Base-by-base conservation (phyloP, 2,888 invertebrate species). In the Calameuta idolon region DNA sequence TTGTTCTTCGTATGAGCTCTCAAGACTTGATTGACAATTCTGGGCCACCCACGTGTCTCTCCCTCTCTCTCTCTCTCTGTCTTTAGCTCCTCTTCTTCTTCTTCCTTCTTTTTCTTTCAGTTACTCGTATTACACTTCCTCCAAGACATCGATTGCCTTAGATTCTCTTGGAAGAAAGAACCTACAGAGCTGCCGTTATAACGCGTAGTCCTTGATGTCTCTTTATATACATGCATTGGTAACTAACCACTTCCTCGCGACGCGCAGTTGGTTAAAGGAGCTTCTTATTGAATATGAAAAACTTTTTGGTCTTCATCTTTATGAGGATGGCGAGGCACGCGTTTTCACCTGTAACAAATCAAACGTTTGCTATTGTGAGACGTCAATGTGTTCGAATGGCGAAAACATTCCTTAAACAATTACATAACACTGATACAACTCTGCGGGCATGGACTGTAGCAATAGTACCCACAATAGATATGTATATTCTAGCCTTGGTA, bases 221-320 rank as follows among this genome's bases (percentile, higher is more conserved):
- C 55, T 55, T 55, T 55, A 55, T 55, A 55, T 55, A 55, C 55
- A 55, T 9, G 55, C 55, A 55, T 55, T 55, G 55, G 55, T 55
- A 55, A 55, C 55, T 55, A 55, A 23, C 55, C 55, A 55, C 55
- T 55, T 55, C 23, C 55, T 23, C 9, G 5, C 55, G 55, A 23
- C 23, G 23, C 75, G 55, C 68, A 37, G 76, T 69, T 33, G 75
- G 79, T 82, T 85, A 87, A 75, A 87, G 83, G 30, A 86, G 82
- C 82, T 87, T 86, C 79, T 87, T 85, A 79, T 87, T 85, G 85
- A 87, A 86, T 81, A 86, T 82, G 81, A 88, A 87, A 79, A 84
- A 85, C 76, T 86, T 87, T 77, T 81, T 84, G 76, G 85, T 81
- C 86, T 83, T 86, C 87, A 86, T 88, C 83, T 81, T 83, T 81